Conservation (phyloP, 2,797 vertebrate genomes). For the Scleropages formosus region DNA sequence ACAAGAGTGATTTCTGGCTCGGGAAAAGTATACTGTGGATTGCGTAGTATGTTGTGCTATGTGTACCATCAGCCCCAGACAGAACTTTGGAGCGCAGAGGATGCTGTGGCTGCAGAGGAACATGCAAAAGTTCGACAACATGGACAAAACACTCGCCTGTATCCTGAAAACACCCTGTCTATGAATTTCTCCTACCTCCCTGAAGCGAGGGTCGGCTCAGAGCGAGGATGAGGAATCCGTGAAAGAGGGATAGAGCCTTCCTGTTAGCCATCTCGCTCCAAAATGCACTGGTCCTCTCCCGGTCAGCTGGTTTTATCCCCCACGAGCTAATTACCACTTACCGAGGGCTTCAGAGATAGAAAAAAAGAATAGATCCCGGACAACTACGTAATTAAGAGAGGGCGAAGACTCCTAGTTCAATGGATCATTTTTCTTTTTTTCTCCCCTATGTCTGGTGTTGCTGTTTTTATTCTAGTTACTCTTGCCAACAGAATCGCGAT, state of each 20-base stretch:
- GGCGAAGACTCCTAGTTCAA: conserved; percentile 68
- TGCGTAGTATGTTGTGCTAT: neutral
- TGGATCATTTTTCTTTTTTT: conserved; percentile 73
- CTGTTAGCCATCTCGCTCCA: conserved; percentile 87
- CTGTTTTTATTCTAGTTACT: conserved; percentile 83
- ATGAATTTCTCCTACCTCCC: conserved; percentile 80
- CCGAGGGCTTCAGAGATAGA: conserved; percentile 61
- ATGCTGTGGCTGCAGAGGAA: neutral
- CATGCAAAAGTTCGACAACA: neutral
- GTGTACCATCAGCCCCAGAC: neutral
- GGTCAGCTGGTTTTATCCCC: conserved; percentile 90
- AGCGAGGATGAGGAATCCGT: conserved; percentile 76
- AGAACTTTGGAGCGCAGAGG: neutral
- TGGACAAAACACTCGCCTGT: neutral
- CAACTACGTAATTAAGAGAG: conserved; percentile 79
- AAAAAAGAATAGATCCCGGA: conserved; percentile 61
- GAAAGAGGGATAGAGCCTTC: conserved; percentile 76
- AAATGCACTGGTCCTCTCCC: conserved; percentile 80
- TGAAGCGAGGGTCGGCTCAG: conserved; percentile 79
- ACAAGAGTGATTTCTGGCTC: too few relatives aligned
- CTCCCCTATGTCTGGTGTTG: conserved; percentile 70
- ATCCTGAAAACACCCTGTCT: neutral
- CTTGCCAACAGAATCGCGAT: conserved; percentile 78
- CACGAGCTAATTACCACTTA: conserved; percentile 81
- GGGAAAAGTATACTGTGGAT: too few relatives aligned